These are phyloP conservation scores for Gonocerus acuteangulatus DNA, from an alignment of 2,888 invertebrate genomes.

Conservation along the genomic window DNA sequence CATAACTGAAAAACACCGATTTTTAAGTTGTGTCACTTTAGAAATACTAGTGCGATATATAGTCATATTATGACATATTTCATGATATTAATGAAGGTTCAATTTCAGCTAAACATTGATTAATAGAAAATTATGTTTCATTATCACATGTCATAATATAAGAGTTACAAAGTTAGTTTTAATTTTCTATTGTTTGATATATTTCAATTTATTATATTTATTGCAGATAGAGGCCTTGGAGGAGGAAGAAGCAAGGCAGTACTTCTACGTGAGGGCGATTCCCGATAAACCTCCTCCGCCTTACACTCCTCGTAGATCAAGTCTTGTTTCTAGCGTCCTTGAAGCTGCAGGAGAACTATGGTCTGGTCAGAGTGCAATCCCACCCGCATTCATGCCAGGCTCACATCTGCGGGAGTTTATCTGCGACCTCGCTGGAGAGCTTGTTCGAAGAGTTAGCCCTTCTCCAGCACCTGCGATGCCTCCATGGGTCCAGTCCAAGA, in stretches of 20 bases:
- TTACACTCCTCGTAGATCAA: constrained; percentile 55
- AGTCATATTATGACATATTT: too few relatives aligned
- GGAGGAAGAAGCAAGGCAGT: constrained; percentile 46
- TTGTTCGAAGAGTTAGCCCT: constrained; percentile 29
- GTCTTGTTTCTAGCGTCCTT: constrained; percentile 15
- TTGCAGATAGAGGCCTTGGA: constrained; percentile 54
- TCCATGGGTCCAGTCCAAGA: constrained; percentile 27
- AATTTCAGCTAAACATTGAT: too few relatives aligned
- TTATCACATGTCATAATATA: too few relatives aligned
- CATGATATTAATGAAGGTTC: too few relatives aligned
- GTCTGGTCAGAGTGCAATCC: constrained; percentile 2
- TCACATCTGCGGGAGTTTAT: constrained; percentile 29
- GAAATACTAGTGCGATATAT: too few relatives aligned
- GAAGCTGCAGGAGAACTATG: constrained; percentile 18
- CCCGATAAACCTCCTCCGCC: constrained; percentile 71
- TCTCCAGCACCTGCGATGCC: constrained; percentile 6
- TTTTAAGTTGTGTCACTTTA: too few relatives aligned
- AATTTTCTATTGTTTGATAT: too few relatives aligned
- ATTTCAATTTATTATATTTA: background rate
- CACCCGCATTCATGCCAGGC: constrained; percentile 10
- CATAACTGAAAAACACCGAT: too few relatives aligned
- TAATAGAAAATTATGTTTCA: too few relatives aligned
- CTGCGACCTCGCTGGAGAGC: constrained; percentile 32
- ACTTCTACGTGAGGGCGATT: constrained; percentile 56
- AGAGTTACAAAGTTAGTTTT: too few relatives aligned